Evolutionary conservation across 2,797 vertebrate genomes (phyloP).

Genomic region (Anabacerthia variegaticeps): DNA sequence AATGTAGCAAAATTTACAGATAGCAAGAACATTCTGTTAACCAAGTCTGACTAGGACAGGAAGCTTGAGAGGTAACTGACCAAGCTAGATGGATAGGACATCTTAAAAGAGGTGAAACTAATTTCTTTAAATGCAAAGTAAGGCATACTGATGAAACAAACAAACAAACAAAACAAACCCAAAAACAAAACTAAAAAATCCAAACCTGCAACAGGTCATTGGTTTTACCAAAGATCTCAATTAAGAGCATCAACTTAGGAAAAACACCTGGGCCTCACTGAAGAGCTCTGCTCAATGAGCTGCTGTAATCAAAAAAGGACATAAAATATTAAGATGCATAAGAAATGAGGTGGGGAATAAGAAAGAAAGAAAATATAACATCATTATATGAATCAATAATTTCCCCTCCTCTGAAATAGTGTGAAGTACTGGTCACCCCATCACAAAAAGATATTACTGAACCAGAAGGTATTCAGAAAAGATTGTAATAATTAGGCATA

Average conservation of each 20-base stretch:
- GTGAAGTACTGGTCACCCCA: conserved; percentile 7
- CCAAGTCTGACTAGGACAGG: not conserved
- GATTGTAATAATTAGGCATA: conserved; percentile 45
- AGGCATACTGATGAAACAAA: not conserved
- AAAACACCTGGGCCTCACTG: not conserved
- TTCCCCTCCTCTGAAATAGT: not conserved
- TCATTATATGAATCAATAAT: conserved; percentile 23
- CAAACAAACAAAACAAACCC: fast-evolving
- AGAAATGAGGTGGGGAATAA: not conserved
- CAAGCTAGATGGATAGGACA: not conserved
- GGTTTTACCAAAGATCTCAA: not conserved
- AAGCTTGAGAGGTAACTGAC: not conserved
- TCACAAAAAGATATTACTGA: conserved; percentile 28
- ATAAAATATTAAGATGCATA: not conserved
- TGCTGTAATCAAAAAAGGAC: conserved; percentile 1
- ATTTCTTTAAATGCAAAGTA: not conserved
- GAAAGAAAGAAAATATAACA: conserved; percentile 36
- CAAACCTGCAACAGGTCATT: not conserved
- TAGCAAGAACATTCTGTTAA: not conserved
- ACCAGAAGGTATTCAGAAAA: conserved; percentile 54
- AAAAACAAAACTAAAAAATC: not conserved
- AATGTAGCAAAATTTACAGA: not conserved
- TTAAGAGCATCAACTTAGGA: not conserved
- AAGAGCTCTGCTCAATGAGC: not conserved
- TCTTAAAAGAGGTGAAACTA: not conserved